Percentiles rank a stretch among this genome's conserved stretches.
Conservation (phyloP, 2,797 vertebrate genomes). For the Sus cebifrons region DNA sequence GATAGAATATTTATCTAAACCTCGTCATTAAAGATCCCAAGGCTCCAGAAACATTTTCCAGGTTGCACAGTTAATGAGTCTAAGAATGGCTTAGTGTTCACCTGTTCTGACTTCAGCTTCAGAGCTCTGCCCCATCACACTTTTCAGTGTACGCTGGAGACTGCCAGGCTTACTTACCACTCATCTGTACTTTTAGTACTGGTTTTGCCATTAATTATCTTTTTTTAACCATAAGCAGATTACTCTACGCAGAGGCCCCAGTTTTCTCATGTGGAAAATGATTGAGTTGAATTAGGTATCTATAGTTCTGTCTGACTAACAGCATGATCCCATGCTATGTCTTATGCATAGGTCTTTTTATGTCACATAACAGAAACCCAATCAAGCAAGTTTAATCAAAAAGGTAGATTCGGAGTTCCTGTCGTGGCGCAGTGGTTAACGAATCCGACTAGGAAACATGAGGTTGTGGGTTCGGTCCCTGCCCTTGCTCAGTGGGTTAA, state of each 20-base stretch:
- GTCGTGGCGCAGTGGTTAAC: too few species aligned
- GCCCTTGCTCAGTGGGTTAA: too few species aligned
- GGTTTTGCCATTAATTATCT: constrained; percentile 4
- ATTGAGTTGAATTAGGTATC: not conserved
- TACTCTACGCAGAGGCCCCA: not conserved
- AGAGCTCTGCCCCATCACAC: not conserved
- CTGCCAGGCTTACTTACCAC: not conserved
- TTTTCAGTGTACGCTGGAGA: not conserved
- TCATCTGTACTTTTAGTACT: not conserved
- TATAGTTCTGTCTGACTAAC: not conserved
- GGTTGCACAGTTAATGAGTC: not conserved
- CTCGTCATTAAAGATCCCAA: not conserved
- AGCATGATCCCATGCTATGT: not conserved
- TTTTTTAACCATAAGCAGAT: not conserved
- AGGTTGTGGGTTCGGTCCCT: too few species aligned
- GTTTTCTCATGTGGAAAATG: constrained; percentile 3
- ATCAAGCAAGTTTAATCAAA: not conserved
- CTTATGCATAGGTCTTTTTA: constrained; percentile 12
- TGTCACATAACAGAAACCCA: constrained; percentile 36
- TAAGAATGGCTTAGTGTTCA: not conserved
- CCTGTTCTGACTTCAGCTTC: not conserved
- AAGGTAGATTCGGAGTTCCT: not conserved
- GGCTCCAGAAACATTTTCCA: constrained; percentile 33
- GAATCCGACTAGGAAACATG: too few species aligned
- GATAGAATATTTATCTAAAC: not conserved